Percentiles rank a stretch among this genome's conserved stretches.
Conservation (phyloP, 2,797 vertebrate species). For the Helarctos malayanus region DNA sequence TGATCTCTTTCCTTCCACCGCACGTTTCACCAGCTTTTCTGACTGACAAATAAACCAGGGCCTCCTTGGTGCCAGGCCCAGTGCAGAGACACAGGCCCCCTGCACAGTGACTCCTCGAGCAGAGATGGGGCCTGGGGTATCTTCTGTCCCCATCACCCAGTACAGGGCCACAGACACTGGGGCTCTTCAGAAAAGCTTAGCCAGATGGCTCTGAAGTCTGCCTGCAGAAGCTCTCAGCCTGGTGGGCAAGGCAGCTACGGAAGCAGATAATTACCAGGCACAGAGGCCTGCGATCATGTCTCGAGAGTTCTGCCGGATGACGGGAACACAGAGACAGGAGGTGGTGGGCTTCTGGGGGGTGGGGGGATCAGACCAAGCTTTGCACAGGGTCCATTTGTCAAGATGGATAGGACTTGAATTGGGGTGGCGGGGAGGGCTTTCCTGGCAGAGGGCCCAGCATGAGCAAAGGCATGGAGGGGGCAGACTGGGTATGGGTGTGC, state of each 20-base stretch:
- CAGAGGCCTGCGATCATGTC: constrained; percentile 19
- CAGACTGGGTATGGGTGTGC: neutral
- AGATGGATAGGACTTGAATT: neutral
- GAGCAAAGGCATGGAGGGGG: neutral
- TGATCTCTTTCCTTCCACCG: neutral
- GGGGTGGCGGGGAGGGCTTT: too few relatives aligned
- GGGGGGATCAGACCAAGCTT: neutral
- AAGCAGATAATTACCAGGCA: neutral
- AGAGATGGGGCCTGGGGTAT: neutral
- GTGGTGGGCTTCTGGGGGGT: neutral
- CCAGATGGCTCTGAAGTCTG: neutral
- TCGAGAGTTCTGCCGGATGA: neutral
- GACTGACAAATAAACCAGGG: neutral
- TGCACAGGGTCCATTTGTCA: neutral
- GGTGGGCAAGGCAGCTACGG: neutral
- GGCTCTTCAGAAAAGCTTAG: neutral
- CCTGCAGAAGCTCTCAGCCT: neutral
- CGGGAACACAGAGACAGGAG: neutral
- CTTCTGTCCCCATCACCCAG: neutral
- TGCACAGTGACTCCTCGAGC: neutral
- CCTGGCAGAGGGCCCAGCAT: neutral
- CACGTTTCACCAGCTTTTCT: neutral
- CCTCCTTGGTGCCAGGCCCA: neutral
- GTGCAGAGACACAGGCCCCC: neutral
- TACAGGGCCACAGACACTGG: neutral